Conservation (phyloP, 2,888 invertebrate genomes). For the Erannis defoliaria region DNA sequence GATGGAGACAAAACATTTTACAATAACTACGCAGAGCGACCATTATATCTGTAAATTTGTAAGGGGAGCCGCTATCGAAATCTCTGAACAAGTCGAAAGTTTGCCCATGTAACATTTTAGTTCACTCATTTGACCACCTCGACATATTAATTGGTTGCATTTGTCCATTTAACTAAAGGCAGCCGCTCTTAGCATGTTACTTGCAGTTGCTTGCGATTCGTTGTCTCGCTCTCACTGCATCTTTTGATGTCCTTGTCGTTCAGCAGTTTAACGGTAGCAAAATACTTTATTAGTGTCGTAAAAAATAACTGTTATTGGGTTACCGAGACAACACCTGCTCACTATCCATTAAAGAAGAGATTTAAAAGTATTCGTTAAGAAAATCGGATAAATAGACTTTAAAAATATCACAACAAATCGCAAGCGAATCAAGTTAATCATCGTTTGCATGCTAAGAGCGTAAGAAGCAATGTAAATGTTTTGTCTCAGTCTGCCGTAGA, state of each 20-base stretch:
- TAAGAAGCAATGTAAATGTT: background rate
- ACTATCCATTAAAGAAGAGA: too few relatives aligned
- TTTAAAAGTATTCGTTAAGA: too few relatives aligned
- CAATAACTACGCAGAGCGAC: background rate
- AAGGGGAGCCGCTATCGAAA: too few relatives aligned
- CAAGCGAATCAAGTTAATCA: background rate
- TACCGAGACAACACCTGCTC: background rate
- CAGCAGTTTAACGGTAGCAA: background rate
- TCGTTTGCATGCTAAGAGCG: background rate
- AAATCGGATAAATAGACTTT: background rate
- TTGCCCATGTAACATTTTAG: too few relatives aligned
- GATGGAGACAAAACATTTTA: conserved; percentile 11
- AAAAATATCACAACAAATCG: background rate
- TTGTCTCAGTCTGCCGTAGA: conserved; percentile 15
- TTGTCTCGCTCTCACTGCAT: background rate
- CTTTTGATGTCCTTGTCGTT: background rate
- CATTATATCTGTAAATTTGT: too few relatives aligned
- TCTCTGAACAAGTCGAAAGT: too few relatives aligned
- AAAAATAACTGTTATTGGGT: background rate
- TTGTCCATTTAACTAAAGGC: too few relatives aligned
- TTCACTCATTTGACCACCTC: too few relatives aligned
- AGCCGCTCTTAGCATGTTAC: background rate
- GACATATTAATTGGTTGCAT: too few relatives aligned
- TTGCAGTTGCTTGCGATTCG: background rate
- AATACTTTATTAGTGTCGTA: background rate